Conservation (phyloP, 2,888 invertebrate genomes). For the Pachliopta kotzebuea region DNA sequence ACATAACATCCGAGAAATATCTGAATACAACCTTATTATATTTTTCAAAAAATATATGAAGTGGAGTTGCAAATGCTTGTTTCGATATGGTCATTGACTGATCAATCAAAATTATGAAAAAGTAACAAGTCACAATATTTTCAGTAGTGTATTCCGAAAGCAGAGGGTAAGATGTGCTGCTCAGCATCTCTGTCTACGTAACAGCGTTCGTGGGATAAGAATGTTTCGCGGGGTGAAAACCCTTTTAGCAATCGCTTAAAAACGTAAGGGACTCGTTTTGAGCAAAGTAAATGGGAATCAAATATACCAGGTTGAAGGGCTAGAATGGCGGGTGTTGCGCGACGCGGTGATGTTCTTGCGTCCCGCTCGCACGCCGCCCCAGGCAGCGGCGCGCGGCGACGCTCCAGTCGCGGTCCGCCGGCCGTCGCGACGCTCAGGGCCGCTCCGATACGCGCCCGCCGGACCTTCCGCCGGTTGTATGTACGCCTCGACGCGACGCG, state of each 20-base stretch:
- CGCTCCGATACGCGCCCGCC: conserved; percentile 72
- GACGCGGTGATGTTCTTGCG: conserved; percentile 58
- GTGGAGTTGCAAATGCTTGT: too few relatives aligned
- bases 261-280: conserved; percentile 61
- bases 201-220: conserved; percentile 52
- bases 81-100: neutral
- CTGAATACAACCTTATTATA: too few relatives aligned
- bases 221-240: conserved; percentile 71
- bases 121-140: conserved; percentile 66
- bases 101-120: conserved; percentile 63
- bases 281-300: conserved; percentile 69
- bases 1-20: too few relatives aligned
- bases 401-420: conserved; percentile 80
- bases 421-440: conserved; percentile 79
- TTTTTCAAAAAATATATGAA: too few relatives aligned
- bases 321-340: conserved; percentile 63
- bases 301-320: conserved; percentile 72
- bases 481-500: conserved; percentile 59
- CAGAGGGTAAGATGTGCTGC: conserved; percentile 66
- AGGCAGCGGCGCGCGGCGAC: conserved; percentile 73
- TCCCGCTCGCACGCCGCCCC: conserved; percentile 75
- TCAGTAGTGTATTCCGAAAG: conserved; percentile 72
- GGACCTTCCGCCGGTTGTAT: conserved; percentile 55
- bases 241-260: conserved; percentile 64
- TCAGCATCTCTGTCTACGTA: conserved; percentile 73